Base-by-base conservation (phyloP, 2,113 vertebrate genomes). In the Acrocephalus kingi region DNA sequence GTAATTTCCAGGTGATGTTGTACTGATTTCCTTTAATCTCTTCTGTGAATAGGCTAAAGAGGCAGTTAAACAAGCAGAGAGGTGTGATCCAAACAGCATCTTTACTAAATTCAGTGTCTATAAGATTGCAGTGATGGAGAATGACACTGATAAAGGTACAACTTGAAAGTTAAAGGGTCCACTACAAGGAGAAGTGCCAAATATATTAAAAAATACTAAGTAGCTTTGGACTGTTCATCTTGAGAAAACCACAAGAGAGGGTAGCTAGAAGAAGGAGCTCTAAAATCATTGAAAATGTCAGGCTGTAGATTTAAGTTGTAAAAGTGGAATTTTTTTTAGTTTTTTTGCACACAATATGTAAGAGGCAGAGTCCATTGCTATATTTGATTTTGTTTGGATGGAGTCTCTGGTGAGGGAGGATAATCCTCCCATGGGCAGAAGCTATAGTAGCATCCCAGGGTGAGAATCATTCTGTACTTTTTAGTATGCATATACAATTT, bases 61-160 rank as follows among this genome's bases (percentile, higher is more conserved):
- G 51, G 98, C 98, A 54, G 80, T 99, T 88, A 98, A 97, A 90
- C 98, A 99, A 97, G 99, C 98, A 87, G 98, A 98, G 91, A 97
- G 94, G 66, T 97, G 92, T 96, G 99, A 99, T 90, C 98, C 99
- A 85, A 95, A 94, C 96, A 98, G 96, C 97, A 98, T 99, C 95
- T 99, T 99, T 76, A 99, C 99, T 87, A 99, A 99, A 30, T 99
- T 99, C 97, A 98, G 94, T 85, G 22, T 99, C 71, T 99, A 98
- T 97, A 99, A 98, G 98, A 98, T 99, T 84, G 98, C 99, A 27
- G 61, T 99, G 63, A 77, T 98, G 80, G 98, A 99, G 72, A 98
- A 97, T 7, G 94, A 99, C 74, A 59, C 87, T 68, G 95, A 97
- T 35, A 98, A 97, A 98, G 99, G 99, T 98, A 98, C 82, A 89